phyloP scores from a whole-genome alignment of 2,797 vertebrate species.

The Acanthurus leucopareius region DNA sequence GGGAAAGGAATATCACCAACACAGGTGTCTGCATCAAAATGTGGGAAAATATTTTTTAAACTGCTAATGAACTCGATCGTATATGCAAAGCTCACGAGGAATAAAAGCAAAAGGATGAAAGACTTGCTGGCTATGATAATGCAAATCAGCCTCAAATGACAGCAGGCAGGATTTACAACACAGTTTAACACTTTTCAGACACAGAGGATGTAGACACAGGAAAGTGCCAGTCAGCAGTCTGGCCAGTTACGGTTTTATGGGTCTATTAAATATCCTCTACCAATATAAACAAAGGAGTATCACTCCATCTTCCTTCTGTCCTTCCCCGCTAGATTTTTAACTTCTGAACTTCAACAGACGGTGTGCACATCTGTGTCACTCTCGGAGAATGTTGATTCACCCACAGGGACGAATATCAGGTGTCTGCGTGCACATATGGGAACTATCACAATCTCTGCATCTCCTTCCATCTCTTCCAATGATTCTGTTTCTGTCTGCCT shows the following conservation, averaged over 20 bases:
- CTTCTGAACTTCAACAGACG: conserved; percentile 65
- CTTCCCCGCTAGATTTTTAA: conserved; percentile 54
- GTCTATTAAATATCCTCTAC: conserved; percentile 71
- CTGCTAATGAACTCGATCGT: neutral
- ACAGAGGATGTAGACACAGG: conserved; percentile 25
- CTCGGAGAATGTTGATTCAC: conserved; percentile 81
- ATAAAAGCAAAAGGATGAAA: conserved; percentile 35
- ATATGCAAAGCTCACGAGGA: neutral
- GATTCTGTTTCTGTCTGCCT: conserved; percentile 21
- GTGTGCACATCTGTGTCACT: conserved; percentile 78
- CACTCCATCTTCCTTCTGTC: conserved; percentile 60
- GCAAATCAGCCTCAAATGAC: conserved; percentile 37
- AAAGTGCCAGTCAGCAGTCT: conserved; percentile 72
- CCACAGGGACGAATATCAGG: conserved; percentile 81
- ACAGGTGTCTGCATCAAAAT: conserved; percentile 53
- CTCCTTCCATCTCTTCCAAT: conserved; percentile 33
- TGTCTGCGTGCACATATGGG: conserved; percentile 84
- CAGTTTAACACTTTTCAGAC: conserved; percentile 48
- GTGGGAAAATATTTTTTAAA: conserved; percentile 37
- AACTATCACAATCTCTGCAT: conserved; percentile 74
- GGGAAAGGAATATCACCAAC: conserved; percentile 43
- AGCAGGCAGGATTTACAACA: conserved; percentile 24
- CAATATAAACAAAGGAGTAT: conserved; percentile 73
- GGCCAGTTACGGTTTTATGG: conserved; percentile 65
- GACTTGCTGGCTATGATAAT: conserved; percentile 13